Evolutionary conservation across 2,888 invertebrate genomes (phyloP), one percentile per base, ranked within the genome.

Genomic region (Liodrosophila aerea): DNA sequence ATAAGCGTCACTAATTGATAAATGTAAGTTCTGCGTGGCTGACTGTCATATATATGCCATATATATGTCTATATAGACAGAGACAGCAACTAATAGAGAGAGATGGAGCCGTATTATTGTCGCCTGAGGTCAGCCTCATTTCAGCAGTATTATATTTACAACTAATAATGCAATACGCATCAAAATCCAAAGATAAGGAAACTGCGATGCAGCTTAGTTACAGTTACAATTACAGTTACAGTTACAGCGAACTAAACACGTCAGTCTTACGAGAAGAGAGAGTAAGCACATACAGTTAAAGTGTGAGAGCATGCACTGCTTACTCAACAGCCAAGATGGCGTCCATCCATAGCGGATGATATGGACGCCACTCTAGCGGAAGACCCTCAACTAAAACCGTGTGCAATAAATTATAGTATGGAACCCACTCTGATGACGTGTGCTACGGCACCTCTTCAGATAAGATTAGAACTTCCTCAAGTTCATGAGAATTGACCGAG

Each of bases 1-100:
- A 85, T 86, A 77, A 63, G 71, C 86, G 83, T 86, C 60, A 64
- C 82, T 85, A 82, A 82, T 82, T 82, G 82, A 82, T 82, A 85
- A 86, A 78, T 78, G 69, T 64, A 62, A 51, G 50, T 65, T 41
- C 62, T 81, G 81, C 77, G 77, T 77, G 77, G 72, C 49, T 68
- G 49, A 18, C 11, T 54, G 13, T 60, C 41, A 80, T 73, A 65
- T 54, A n/a, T n/a, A n/a, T n/a, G n/a, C n/a, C n/a, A n/a, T n/a
- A n/a, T n/a, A n/a, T n/a, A n/a, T n/a, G n/a, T n/a, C n/a, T n/a
- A n/a, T n/a, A 39, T 31, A 29, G n/a, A n/a, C 15, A 41, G 36
- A 29, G 29, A 33, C 11, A 16, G 15, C n/a, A 2, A 13, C n/a
- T 4, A 30, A 7, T 4, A 12, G 4, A 31, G 18, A 7, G 22